phyloP scores from a whole-genome alignment of 1,140 invertebrate species.

The Piezodorus guildinii region DNA sequence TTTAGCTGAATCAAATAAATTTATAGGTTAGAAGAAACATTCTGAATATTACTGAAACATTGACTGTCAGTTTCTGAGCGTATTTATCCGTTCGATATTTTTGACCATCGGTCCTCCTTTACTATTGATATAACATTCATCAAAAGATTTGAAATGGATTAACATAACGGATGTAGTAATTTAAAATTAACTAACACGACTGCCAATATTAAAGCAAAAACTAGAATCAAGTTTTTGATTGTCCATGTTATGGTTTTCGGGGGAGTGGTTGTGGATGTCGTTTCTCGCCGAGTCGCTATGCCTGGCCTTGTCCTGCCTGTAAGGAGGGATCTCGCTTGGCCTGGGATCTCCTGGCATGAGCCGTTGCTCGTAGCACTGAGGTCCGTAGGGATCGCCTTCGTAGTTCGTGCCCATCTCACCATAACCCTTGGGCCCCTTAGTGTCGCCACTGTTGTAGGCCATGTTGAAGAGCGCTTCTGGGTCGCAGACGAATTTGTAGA shows the following conservation, averaged over 20 bases:
- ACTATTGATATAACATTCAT: too few relatives aligned
- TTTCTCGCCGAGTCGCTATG: neutral
- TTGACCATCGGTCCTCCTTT: too few relatives aligned
- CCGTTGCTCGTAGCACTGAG: neutral
- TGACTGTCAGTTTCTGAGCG: too few relatives aligned
- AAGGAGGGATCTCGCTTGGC: neutral
- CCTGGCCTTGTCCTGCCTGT: neutral
- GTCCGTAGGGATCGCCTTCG: constrained; percentile 7
- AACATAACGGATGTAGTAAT: neutral
- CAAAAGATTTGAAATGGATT: too few relatives aligned
- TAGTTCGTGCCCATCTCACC: constrained; percentile 21
- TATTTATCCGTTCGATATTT: too few relatives aligned
- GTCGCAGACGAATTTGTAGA: constrained; percentile 93
- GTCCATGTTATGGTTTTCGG: neutral
- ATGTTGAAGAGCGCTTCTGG: constrained; percentile 85
- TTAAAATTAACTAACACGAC: neutral
- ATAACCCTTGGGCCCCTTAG: constrained; percentile 15
- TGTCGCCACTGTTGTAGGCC: constrained; percentile 34
- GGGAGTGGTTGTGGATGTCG: neutral
- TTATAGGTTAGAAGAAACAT: too few relatives aligned
- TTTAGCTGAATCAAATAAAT: too few relatives aligned
- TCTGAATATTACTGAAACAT: too few relatives aligned
- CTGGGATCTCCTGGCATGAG: neutral
- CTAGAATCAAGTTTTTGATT: neutral
- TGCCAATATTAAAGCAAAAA: neutral